Base-by-base conservation (phyloP, 2,797 vertebrate species). In the Danio jaintianensis region DNA sequence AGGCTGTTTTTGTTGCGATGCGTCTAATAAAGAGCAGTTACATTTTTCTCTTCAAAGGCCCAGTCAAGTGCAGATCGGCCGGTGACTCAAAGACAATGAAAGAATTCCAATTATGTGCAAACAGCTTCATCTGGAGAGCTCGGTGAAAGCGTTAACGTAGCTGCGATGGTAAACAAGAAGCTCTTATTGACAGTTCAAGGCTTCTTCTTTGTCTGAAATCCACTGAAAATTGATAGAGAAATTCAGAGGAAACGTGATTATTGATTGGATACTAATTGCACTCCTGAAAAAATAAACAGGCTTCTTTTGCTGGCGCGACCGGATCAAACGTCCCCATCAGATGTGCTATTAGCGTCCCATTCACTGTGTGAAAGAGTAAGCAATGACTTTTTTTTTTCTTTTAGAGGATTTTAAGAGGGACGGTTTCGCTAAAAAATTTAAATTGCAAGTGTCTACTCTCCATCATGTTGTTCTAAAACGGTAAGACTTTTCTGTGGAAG, bases 171-270 rank as follows among this genome's bases (percentile, higher is more conserved):
- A 82, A 84, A 72, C 74, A 81, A 62, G 53, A 56, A n/a, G 43
- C 38, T 20, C 36, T 55, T 55, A 82, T 79, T 79, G 77, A 87
- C 73, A 69, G 76, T 80, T 87, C 87, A 90, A 87, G 87, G 87
- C 83, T 88, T 75, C 67, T 42, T 36, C 84, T 87, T 86, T 87
- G 82, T 88, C 13, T 50, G 66, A 86, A 86, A 89, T 89, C 86
- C 83, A 81, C 83, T 68, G 81, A 78, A 86, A 90, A 93, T 87
- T 89, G 88, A 89, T 90, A 86, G 78, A 89, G 78, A 89, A 89
- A 90, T 91, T 88, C 74, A 38, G 73, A 86, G 73, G 83, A 88
- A 83, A 84, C 29, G 7, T 69, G 16, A 55, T 69, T 87, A 91
- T 91, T 66, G 86, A 92, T 92, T 73, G 67, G 64, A 71, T 78